Evolutionary conservation across 2,113 vertebrate genomes (phyloP), one percentile per base, ranked within the genome.

Genomic region (Ceuthmochares aereus): DNA sequence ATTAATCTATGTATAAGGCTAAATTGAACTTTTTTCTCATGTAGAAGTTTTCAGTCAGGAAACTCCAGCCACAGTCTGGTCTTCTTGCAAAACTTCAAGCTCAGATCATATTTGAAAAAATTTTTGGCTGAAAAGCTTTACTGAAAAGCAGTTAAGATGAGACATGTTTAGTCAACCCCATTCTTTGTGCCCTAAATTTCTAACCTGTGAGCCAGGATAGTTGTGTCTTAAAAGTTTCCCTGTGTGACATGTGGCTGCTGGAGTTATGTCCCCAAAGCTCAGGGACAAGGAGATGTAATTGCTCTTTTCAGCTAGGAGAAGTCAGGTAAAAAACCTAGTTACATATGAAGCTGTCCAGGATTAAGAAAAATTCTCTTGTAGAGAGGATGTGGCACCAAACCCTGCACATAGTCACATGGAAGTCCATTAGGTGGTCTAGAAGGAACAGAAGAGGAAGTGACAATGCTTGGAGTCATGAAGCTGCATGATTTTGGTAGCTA

Each of bases 381-480:
- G n/a, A 56, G 6, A 14, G 22, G 7, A 40, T 30, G 15, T 34
- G 42, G 23, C 19, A 75, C 7, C 23, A 73, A 49, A 68, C 26
- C 34, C 60, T 84, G 26, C 5, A 87, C 21, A 27, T 15, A 58
- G 29, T 63, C 34, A 30, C 5, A 1, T 23, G 37, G n/a, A 55
- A 79, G 14, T 43, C 30, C 3, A 0, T 49, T 11, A 60, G 13
- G 16, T 0, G 0, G 9, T 21, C 1, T 7, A 80, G 59, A 77
- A 80, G 20, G 36, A 45, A 6, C 15, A 27, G 25, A 56, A 52
- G 36, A 40, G 32, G 34, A 60, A 68, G 27, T 26, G 19, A 29
- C 13, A 23, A 4, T 2, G 2, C 14, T 16, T 12, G 5, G 2
- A 4, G 34, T 77, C 36, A 58, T 66, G 32, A 49, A 49, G 9